Conservation (phyloP, 2,888 invertebrate genomes). For the Acanthopleura granulata region DNA sequence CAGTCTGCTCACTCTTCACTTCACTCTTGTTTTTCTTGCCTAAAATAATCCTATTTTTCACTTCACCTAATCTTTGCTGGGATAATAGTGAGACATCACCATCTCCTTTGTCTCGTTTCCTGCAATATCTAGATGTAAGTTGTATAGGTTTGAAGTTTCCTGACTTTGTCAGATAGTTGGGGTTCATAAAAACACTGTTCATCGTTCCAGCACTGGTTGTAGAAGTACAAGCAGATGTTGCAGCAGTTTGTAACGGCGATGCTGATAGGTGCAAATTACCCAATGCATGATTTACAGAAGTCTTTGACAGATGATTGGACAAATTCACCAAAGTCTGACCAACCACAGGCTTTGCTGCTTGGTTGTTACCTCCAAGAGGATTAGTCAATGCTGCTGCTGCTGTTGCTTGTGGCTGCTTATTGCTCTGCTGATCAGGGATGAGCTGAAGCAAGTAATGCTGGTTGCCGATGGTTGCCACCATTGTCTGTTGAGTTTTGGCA, state of each 20-base stretch:
- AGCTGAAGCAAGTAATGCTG: constrained; percentile 14
- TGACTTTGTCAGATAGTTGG: background rate
- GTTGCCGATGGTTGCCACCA: constrained; percentile 11
- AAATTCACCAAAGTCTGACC: background rate
- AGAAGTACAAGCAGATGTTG: background rate
- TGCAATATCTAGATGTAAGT: background rate
- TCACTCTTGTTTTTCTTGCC: constrained; percentile 10
- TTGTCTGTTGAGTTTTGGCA: background rate
- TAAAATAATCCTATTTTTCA: background rate
- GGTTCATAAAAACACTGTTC: background rate
- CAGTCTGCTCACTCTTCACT: background rate
- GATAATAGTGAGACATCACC: constrained; percentile 10
- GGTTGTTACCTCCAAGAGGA: background rate
- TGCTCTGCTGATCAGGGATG: background rate
- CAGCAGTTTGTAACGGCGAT: background rate
- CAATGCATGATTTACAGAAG: too few species aligned
- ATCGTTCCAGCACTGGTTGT: background rate
- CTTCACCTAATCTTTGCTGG: background rate
- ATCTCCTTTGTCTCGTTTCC: background rate
- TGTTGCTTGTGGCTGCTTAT: background rate
- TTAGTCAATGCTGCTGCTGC: background rate
- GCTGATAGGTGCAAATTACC: too few species aligned
- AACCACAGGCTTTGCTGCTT: background rate
- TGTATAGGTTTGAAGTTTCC: background rate
- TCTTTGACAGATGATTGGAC: too few species aligned